Conservation (phyloP, 2,113 vertebrate genomes). For the Scophthalmus maximus region DNA sequence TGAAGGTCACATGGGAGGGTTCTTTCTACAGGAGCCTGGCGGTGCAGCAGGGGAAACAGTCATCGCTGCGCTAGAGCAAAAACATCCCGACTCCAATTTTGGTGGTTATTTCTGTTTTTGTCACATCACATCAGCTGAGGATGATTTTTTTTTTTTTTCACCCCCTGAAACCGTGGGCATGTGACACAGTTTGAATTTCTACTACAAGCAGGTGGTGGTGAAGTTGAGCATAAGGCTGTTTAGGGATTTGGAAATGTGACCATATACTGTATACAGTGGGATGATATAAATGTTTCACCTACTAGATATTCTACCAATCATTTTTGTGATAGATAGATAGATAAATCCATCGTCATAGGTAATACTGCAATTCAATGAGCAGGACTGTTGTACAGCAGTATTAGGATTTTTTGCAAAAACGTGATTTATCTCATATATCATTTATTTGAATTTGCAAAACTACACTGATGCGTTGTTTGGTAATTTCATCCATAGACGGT, state of each 20-base stretch:
- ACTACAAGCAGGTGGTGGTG: not conserved
- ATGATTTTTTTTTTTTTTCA: not conserved
- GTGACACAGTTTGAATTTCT: not conserved
- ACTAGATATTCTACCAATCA: not conserved
- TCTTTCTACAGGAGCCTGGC: slow-evolving; percentile 43
- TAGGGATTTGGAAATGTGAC: not conserved
- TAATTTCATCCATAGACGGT: not conserved
- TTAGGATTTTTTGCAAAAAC: not conserved
- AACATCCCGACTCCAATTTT: slow-evolving; percentile 6
- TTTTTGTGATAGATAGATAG: no score
- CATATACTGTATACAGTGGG: not conserved
- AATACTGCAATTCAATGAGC: not conserved
- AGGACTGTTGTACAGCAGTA: not conserved
- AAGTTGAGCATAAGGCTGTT: not conserved
- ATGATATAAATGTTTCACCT: not conserved
- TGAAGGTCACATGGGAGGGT: slow-evolving; percentile 69
- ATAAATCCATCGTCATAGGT: no score
- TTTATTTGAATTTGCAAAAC: not conserved
- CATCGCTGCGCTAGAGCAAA: slow-evolving; percentile 11
- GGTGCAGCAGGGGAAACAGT: slow-evolving; percentile 37
- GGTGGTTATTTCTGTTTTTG: not conserved
- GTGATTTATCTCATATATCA: not conserved
- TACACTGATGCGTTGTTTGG: not conserved
- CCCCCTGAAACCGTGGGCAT: not conserved
- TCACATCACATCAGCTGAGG: not conserved